Percentiles rank a stretch among this genome's conserved stretches.
Conservation (phyloP, 2,113 vertebrate genomes). For the Australoheros scitulus region DNA sequence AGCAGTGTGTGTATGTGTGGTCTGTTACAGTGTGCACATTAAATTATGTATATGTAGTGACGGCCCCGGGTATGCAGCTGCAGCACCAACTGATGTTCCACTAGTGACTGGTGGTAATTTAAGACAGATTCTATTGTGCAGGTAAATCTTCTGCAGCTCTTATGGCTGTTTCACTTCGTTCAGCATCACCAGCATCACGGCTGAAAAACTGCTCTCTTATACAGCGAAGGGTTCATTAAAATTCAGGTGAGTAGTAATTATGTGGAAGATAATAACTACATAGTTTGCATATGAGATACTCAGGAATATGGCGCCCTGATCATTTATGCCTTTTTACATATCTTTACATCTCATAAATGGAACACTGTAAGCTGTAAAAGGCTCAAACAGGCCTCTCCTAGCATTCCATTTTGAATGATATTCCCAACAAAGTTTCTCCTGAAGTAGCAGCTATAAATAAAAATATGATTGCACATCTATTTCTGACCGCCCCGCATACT, state of each 20-base stretch:
- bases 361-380: not conserved
- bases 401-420: not conserved
- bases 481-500: constrained; percentile 3
- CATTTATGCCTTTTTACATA: constrained; percentile 50
- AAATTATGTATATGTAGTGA: constrained; percentile 50
- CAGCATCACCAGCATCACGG: not conserved
- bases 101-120: not conserved
- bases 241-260: constrained; percentile 54
- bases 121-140: not conserved
- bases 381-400: not conserved
- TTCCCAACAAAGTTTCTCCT: not conserved
- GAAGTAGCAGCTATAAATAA: constrained; percentile 30
- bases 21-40: constrained; percentile 15
- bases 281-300: constrained; percentile 26
- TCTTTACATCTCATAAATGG: constrained; percentile 45
- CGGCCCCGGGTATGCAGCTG: constrained; percentile 40
- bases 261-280: constrained; percentile 44
- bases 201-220: constrained; percentile 16
- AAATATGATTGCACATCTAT: constrained; percentile 19
- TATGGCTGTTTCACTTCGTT: constrained; percentile 15
- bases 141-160: not conserved
- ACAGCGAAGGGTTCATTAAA: constrained; percentile 32
- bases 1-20: constrained; percentile 28
- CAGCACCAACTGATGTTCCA: constrained; percentile 16
- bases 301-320: constrained; percentile 17